Evolutionary conservation across 1,140 invertebrate genomes (phyloP).

Genomic region (Ylistrum balloti): DNA sequence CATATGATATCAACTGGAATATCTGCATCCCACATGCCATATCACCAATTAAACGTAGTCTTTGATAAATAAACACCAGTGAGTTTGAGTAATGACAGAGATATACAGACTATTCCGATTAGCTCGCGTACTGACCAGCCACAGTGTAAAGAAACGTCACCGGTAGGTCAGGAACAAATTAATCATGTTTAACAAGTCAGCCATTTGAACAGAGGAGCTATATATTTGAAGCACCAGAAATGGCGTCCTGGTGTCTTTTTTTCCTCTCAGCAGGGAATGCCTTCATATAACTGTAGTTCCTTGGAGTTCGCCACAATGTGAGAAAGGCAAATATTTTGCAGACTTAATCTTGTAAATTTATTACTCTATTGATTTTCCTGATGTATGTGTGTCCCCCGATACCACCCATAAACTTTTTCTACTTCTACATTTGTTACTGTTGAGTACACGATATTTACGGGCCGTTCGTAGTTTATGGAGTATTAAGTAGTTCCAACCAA

Average conservation of each 20-base stretch:
- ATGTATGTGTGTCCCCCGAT: no score
- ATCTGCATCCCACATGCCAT: constrained; percentile 15
- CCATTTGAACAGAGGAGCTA: background rate
- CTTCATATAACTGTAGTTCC: background rate
- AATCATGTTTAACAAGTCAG: background rate
- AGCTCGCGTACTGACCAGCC: background rate
- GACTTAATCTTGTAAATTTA: background rate
- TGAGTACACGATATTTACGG: no score
- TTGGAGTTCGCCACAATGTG: background rate
- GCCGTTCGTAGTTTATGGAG: no score
- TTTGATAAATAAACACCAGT: background rate
- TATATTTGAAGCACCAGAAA: background rate
- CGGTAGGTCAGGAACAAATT: background rate
- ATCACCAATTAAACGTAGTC: background rate
- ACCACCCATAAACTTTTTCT: no score
- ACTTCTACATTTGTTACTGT: no score
- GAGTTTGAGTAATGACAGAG: background rate
- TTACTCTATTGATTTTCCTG: no score
- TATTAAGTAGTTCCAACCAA: no score
- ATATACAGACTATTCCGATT: background rate
- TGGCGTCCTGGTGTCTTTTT: background rate
- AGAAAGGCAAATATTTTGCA: background rate
- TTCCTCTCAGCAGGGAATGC: background rate
- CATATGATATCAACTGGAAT: background rate
- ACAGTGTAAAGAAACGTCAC: background rate